Evolutionary conservation across 2,797 vertebrate species (phyloP).

Genomic region (Hydrocynus forskahlii): DNA sequence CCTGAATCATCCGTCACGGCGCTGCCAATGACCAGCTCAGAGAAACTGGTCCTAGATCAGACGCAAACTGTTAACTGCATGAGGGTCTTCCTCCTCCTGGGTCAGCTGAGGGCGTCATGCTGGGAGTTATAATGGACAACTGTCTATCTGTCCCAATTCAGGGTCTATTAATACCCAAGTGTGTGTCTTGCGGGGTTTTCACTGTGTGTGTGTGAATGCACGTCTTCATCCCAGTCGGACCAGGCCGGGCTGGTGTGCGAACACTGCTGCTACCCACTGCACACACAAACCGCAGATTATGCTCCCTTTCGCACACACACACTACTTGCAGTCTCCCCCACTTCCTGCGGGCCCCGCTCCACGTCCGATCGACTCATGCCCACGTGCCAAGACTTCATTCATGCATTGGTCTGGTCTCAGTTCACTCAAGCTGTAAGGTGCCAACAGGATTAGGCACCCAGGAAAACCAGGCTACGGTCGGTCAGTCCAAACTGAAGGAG

Average conservation of each 20-base stretch:
- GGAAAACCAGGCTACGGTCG: neutral
- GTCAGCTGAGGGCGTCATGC: conserved; percentile 13
- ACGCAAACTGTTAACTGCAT: neutral
- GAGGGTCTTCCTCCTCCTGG: neutral
- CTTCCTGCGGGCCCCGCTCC: conserved; percentile 60
- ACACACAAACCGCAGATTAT: conserved; percentile 76
- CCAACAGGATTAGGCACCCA: neutral
- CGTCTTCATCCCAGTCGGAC: conserved; percentile 71
- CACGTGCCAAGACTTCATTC: conserved; percentile 2
- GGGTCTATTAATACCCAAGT: conserved; percentile 77
- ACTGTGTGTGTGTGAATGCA: conserved; percentile 62
- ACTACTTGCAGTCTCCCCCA: neutral
- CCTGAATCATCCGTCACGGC: too few relatives aligned
- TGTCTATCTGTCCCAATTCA: conserved; percentile 77
- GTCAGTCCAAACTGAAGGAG: neutral
- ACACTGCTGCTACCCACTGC: conserved; percentile 45
- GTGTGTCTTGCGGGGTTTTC: conserved; percentile 66
- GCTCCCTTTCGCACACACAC: conserved; percentile 57
- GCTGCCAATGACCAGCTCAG: neutral
- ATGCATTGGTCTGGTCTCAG: neutral
- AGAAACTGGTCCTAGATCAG: too few relatives aligned
- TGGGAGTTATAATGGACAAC: conserved; percentile 67
- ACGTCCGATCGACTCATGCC: neutral
- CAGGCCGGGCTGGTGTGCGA: conserved; percentile 62
- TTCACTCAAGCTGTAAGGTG: neutral